These are phyloP conservation scores for Recurvirostra avosetta DNA, from an alignment of 2,113 vertebrate genomes.

Conservation along the genomic window DNA sequence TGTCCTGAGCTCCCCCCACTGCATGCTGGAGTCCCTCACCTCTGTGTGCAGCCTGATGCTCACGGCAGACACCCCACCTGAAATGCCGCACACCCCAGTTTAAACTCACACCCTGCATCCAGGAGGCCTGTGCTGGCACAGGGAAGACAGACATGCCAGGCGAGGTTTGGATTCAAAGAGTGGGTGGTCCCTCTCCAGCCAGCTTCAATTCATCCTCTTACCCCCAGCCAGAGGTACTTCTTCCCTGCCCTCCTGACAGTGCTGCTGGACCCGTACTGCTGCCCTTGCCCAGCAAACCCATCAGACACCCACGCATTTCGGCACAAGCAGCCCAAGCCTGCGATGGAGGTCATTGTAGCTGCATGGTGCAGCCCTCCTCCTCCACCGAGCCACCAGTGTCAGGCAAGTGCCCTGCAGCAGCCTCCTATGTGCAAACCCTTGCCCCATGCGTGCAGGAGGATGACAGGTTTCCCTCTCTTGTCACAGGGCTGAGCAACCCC, in stretches of 20 bases:
- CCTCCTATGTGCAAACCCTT: background rate
- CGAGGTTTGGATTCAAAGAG: background rate
- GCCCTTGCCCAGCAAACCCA: background rate
- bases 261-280: background rate
- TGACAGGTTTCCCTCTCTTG: background rate
- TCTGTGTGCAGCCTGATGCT: background rate
- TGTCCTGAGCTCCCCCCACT: background rate
- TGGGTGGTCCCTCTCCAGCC: no score
- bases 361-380: background rate
- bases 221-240: background rate
- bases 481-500: background rate
- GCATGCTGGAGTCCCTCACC: fast-evolving
- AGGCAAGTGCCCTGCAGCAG: background rate
- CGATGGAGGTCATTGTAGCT: background rate
- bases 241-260: background rate
- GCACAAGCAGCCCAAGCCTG: background rate
- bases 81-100: fast-evolving
- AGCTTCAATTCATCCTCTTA: background rate
- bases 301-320: background rate
- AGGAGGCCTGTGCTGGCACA: fast-evolving
- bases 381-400: background rate
- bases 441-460: fast-evolving
- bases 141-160: background rate
- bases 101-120: background rate
- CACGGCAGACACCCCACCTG: background rate